Base-by-base conservation (phyloP, 2,888 invertebrate genomes). In the Protula sp. region DNA sequence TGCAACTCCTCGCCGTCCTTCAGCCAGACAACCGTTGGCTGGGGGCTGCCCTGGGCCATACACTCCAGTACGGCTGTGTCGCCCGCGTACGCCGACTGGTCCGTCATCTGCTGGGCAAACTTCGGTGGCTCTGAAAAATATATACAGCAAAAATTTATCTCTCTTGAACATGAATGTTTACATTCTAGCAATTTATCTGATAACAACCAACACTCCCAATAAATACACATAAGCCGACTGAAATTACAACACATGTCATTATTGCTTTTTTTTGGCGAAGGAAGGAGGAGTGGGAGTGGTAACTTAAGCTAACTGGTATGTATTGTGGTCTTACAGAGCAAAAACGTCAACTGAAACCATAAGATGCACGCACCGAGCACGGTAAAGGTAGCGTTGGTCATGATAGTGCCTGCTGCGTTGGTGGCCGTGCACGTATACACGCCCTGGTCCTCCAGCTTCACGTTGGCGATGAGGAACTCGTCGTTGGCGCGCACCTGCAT, bases 401-500 rank as follows among this genome's bases (percentile, higher is more conserved):
- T 87, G 47, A 92, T 89, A 57, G 87, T 86, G 0, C 95, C 97
- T 19, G 94, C 95, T 50, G 88, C 86, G 82, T 94, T 97, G 73
- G 88, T 87, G 0, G 95, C 97, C 4, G 89, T 92, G 82, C 95
- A 97, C 55, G 91, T 93, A 78, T 97, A 97, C 30, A 92, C 85
- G 0, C 97, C 97, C 82, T 90, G 89, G 76, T 97, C 97, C 38
- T 87, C 86, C 0, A 88, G 86, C 80, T 92, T 92, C 27, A 92
- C 91, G 82, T 92, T 88, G n/a, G 92, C 87, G 70, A 97, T 95
- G 76, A 93, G 92, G 78, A 94, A 92, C 1, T 90, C 88, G 79
- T 94, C 91, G 77, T 95, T 94, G 0, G 92, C 90, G 87, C 93
- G 90, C 53, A 94, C 91, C 82, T 91, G 90, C 88, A 97, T 90